These are phyloP conservation scores for Philereme transversata DNA, from an alignment of 2,888 invertebrate species.

Conservation along the genomic window DNA sequence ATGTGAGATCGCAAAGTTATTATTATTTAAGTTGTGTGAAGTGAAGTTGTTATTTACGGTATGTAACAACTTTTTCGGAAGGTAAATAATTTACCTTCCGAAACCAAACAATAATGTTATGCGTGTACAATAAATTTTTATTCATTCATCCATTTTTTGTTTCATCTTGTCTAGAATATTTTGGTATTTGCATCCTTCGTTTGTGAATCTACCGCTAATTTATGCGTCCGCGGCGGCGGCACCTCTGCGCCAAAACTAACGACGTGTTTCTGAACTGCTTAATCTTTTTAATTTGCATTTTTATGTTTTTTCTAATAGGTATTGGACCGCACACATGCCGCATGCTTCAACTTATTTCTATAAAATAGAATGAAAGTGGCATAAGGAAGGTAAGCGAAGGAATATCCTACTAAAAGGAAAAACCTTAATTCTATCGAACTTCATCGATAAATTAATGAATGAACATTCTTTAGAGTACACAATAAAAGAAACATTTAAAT, in stretches of 20 bases:
- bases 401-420: too few species aligned
- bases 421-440: too few species aligned
- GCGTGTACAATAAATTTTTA: too few species aligned
- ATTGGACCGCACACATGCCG: slow-evolving; percentile 20
- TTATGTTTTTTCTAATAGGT: slow-evolving; percentile 38
- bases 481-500: too few species aligned
- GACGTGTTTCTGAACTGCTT: slow-evolving; percentile 44
- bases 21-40: too few species aligned
- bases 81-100: too few species aligned
- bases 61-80: too few species aligned
- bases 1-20: too few species aligned
- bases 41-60: too few species aligned
- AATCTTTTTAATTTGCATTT: slow-evolving; percentile 44
- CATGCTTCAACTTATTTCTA: slow-evolving; percentile 6
- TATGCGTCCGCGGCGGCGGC: slow-evolving; percentile 56
- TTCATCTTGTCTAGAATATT: not conserved
- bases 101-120: too few species aligned
- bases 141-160: not conserved
- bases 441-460: too few species aligned
- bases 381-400: not conserved
- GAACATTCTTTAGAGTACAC: too few species aligned
- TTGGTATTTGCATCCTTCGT: slow-evolving; percentile 48
- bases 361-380: not conserved
- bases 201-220: slow-evolving; percentile 64
- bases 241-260: slow-evolving; percentile 50